These are phyloP conservation scores for Rhinella marina DNA, from an alignment of 2,797 vertebrate genomes.

Conservation along the genomic window DNA sequence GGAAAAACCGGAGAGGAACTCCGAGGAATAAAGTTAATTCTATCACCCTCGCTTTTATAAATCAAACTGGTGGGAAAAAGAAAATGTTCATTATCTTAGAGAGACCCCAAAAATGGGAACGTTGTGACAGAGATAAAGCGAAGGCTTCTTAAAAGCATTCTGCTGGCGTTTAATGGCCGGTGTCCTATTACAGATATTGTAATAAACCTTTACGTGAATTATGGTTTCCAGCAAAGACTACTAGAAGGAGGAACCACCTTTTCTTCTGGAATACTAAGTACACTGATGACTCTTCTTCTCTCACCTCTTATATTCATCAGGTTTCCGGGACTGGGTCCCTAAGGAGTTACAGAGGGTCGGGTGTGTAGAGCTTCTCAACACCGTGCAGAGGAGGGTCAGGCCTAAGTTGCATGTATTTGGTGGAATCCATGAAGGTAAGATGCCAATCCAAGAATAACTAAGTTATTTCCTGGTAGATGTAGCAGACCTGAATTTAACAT, in stretches of 20 bases:
- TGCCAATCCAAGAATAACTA: not conserved
- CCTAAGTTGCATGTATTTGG: constrained; percentile 96
- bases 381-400: constrained; percentile 92
- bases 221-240: constrained; percentile 75
- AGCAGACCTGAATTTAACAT: too few species aligned
- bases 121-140: constrained; percentile 73
- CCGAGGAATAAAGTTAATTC: constrained; percentile 70
- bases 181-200: constrained; percentile 74
- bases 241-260: constrained; percentile 69
- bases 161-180: constrained; percentile 73
- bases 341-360: constrained; percentile 96
- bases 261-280: constrained; percentile 70
- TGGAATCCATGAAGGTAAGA: constrained; percentile 93
- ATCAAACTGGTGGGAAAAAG: constrained; percentile 65
- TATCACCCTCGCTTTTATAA: constrained; percentile 68
- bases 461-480: not conserved
- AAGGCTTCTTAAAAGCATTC: constrained; percentile 77
- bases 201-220: constrained; percentile 74
- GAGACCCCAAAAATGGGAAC: constrained; percentile 59
- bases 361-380: constrained; percentile 96
- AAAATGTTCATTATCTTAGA: constrained; percentile 72
- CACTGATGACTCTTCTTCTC: constrained; percentile 62
- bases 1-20: constrained; percentile 55
- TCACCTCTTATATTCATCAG: constrained; percentile 73
- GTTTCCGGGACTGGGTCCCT: constrained; percentile 97